These are phyloP conservation scores for Trigoniulus corallinus DNA, from an alignment of 1,140 invertebrate genomes.

Conservation along the genomic window DNA sequence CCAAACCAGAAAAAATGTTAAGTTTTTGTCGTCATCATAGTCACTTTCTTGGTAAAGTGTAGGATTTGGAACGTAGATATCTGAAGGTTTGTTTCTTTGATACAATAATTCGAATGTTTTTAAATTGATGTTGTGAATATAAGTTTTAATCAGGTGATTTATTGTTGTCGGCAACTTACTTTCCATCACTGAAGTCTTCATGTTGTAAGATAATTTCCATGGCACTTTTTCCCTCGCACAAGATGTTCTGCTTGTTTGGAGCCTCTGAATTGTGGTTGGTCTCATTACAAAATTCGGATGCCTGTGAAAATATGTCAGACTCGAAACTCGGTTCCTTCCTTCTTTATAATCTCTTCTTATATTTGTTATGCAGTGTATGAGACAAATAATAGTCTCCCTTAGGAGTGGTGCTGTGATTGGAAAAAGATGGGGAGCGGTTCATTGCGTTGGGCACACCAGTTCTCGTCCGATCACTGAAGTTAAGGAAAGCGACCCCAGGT, in stretches of 20 bases:
- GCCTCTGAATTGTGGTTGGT: conserved; percentile 20
- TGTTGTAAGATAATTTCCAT: conserved; percentile 17
- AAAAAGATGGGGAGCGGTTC: not conserved
- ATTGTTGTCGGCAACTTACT: too few relatives aligned
- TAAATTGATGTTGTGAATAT: too few relatives aligned
- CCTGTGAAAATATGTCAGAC: too few relatives aligned
- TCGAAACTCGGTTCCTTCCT: not conserved
- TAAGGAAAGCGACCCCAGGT: too few relatives aligned
- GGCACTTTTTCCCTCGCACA: conserved; percentile 16
- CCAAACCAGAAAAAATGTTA: too few relatives aligned
- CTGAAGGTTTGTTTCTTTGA: too few relatives aligned
- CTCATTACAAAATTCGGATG: conserved; percentile 40
- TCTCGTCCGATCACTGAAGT: not conserved
- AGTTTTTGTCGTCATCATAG: too few relatives aligned
- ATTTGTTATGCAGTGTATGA: not conserved
- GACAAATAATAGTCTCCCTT: not conserved
- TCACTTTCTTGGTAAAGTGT: too few relatives aligned
- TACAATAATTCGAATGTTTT: too few relatives aligned
- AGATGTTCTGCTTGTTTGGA: conserved; percentile 24
- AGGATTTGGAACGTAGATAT: too few relatives aligned
- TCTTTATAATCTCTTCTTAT: not conserved
- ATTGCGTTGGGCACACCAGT: not conserved
- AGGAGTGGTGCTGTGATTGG: not conserved
- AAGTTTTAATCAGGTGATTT: too few relatives aligned
- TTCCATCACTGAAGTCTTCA: too few relatives aligned